Evolutionary conservation across 2,888 invertebrate genomes (phyloP), one percentile per base, ranked within the genome.

Genomic region (Leptinotarsa haldemani): DNA sequence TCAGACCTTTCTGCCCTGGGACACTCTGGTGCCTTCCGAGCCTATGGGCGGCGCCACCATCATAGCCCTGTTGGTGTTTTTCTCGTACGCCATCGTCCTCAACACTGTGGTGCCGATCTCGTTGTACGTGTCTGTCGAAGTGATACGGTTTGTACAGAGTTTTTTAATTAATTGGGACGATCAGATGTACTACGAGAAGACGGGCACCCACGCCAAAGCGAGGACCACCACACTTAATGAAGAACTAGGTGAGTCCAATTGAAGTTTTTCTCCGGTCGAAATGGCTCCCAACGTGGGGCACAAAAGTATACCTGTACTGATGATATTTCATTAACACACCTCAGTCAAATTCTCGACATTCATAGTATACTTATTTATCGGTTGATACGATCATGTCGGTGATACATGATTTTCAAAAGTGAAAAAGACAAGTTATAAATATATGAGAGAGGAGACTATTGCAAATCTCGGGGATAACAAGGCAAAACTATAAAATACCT

Each of bases 101-200:
- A 99, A 99, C 91, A 99, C 99, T 85, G 98, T 99, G 85, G 99
- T 99, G 91, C 99, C 99, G 89, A 99, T 99, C 88, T 99, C 98
- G 84, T 92, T 99, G 79, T 99, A 99, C 90, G 98, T 99, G 86
- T 94, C 94, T 86, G 95, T 95, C 84, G 95, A 98, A 93, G 98
- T 99, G 77, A 98, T 99, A 87, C 94, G 99, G 85, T 97, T 99
- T 88, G 95, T 95, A 84, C 98, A 99, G 89, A 99, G 98, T 89
- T 95, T 98, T 89, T 94, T 97, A 86, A 99, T 99, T 85, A 99
- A 99, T 90, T 99, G 98, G 97, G 99, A 99, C 89, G 94, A 95
- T 85, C 94, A 98, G 89, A 99, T 99, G 99, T 97, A 94, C 89
- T 94, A 97, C 87, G 95, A 94, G 81, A 94, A 94, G 87, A 94